Conservation (phyloP, 2,113 vertebrate species). For the Aptenodytes forsteri region DNA sequence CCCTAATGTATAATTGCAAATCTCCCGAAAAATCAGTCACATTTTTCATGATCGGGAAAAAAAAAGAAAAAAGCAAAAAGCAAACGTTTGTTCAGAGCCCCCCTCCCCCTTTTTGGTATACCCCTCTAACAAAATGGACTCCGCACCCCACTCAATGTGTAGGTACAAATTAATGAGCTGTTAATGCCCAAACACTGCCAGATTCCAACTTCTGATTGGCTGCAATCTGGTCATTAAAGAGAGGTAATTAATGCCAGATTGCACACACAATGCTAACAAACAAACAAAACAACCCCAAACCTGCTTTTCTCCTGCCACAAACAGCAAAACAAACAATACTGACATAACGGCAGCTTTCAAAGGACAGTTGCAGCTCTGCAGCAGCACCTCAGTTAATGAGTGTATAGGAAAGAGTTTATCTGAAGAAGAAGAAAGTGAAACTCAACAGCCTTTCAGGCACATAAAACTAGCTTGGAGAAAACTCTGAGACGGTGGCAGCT, state of each 20-base stretch:
- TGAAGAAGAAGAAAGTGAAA: conserved; percentile 46
- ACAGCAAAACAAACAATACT: conserved; percentile 43
- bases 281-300: conserved; percentile 58
- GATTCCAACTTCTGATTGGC: conserved; percentile 21
- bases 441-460: conserved; percentile 47
- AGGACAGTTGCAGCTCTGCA: conserved; percentile 42
- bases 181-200: conserved; percentile 19
- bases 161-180: conserved; percentile 32
- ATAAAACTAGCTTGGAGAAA: conserved; percentile 52
- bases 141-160: background rate
- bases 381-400: conserved; percentile 52
- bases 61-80: background rate
- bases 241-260: conserved; percentile 68
- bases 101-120: background rate
- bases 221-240: conserved; percentile 55
- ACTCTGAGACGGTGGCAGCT: conserved; percentile 21
- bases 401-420: conserved; percentile 49
- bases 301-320: conserved; percentile 53
- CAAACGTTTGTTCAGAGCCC: background rate
- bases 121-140: background rate
- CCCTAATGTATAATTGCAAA: background rate
- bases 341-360: conserved; percentile 57
- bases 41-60: background rate
- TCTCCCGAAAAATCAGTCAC: background rate
- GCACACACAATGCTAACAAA: conserved; percentile 55